phyloP scores from a whole-genome alignment of 2,113 vertebrate genomes.

The Lampris incognitus region DNA sequence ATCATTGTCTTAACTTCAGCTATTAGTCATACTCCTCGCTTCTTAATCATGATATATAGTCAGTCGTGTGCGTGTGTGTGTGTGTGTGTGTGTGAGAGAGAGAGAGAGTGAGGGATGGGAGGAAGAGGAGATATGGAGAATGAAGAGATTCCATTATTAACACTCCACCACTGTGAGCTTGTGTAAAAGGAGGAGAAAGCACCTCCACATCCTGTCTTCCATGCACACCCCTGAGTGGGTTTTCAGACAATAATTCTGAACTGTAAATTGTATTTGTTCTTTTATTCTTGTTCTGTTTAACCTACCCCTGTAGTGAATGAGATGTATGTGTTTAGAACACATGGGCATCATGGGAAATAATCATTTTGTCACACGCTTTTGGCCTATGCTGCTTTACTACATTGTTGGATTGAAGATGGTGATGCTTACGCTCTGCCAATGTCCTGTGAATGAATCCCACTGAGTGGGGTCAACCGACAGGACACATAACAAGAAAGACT shows the following conservation, averaged over 20 bases:
- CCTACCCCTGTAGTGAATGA: slow-evolving; percentile 36
- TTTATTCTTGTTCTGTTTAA: slow-evolving; percentile 30
- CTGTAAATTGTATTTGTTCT: slow-evolving; percentile 68
- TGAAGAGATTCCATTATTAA: slow-evolving; percentile 65
- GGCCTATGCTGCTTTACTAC: slow-evolving; percentile 44
- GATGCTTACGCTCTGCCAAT: slow-evolving; percentile 47
- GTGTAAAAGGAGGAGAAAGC: slow-evolving; percentile 68
- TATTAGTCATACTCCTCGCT: slow-evolving; percentile 51
- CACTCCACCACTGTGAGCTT: slow-evolving; percentile 47
- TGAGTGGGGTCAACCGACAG: too few relatives aligned
- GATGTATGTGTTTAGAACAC: not conserved
- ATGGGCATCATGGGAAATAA: slow-evolving; percentile 42
- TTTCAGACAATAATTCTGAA: slow-evolving; percentile 62
- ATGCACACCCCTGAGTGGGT: slow-evolving; percentile 64
- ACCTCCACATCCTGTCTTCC: slow-evolving; percentile 59
- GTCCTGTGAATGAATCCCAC: too few relatives aligned
- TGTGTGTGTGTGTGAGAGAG: slow-evolving; percentile 3
- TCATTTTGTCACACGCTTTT: slow-evolving; percentile 63
- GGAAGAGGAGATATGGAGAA: slow-evolving; percentile 41
- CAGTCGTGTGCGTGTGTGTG: not conserved
- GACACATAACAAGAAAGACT: too few relatives aligned
- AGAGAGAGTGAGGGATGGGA: not conserved
- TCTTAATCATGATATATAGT: too few relatives aligned
- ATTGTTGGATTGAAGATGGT: slow-evolving; percentile 42
- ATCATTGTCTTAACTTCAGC: slow-evolving; percentile 43